A percentile compares a stretch with the other conserved stretches of the same genome.
Conservation (phyloP, 2,888 invertebrate species). For the Scelioninae gen. 1 region DNA sequence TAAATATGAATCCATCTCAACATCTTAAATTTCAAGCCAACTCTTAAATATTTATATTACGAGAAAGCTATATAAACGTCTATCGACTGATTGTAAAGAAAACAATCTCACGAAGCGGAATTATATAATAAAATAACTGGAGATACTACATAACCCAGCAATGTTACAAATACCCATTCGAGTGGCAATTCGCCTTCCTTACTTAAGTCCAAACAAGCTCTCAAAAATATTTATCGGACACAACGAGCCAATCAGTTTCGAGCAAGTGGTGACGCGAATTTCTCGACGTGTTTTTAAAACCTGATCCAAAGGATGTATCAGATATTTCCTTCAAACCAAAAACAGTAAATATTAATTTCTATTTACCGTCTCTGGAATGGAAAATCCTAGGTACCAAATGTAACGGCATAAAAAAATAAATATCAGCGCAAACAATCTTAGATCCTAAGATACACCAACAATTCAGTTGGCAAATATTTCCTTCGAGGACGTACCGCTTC, state of each 20-base stretch:
- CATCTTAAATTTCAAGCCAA: no score
- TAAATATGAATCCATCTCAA: no score
- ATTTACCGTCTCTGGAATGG: background rate
- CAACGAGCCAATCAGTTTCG: constrained; percentile 7
- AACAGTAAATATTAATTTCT: constrained; percentile 20
- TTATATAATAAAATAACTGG: background rate
- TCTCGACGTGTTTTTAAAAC: background rate
- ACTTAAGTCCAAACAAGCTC: background rate
- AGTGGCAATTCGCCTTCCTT: background rate
- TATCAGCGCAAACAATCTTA: constrained; percentile 32
- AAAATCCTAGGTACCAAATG: constrained; percentile 13
- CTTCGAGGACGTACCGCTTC: constrained; percentile 4
- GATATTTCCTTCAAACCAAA: constrained; percentile 1
- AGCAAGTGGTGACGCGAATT: constrained; percentile 13
- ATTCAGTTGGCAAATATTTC: constrained; percentile 38
- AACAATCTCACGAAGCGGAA: background rate
- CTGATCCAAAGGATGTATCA: background rate
- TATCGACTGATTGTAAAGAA: background rate
- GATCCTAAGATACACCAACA: constrained; percentile 20
- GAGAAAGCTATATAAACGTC: no score
- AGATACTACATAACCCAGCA: background rate
- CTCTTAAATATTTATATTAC: no score
- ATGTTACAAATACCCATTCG: background rate
- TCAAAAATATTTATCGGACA: constrained; percentile 11
- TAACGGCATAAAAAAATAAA: constrained; percentile 15